These are phyloP conservation scores for Tridacna gigas DNA, from an alignment of 2,888 invertebrate species.

Conservation along the genomic window DNA sequence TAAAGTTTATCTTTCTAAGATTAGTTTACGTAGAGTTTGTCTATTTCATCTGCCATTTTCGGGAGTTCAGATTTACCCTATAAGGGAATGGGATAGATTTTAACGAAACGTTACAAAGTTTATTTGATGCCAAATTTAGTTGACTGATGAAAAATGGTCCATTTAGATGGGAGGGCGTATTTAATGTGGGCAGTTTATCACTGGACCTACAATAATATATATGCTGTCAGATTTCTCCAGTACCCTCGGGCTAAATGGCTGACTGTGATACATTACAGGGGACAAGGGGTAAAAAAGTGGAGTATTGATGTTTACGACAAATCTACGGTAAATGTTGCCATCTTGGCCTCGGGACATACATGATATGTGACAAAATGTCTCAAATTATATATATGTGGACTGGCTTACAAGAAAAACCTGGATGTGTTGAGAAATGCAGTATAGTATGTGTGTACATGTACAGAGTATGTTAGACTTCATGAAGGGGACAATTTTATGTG, in stretches of 20 bases:
- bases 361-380: constrained; percentile 45
- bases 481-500: too few species aligned
- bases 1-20: too few species aligned
- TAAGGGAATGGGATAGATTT: too few species aligned
- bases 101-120: background rate
- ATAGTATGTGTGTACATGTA: constrained; percentile 10
- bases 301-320: constrained; percentile 31
- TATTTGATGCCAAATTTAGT: background rate
- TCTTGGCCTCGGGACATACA: constrained; percentile 43
- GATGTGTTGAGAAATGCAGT: constrained; percentile 20
- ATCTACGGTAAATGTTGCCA: constrained; percentile 16
- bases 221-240: constrained; percentile 14
- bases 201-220: constrained; percentile 22
- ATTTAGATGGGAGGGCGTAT: background rate
- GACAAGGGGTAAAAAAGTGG: constrained; percentile 20
- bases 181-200: constrained; percentile 28
- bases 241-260: constrained; percentile 13
- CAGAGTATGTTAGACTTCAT: background rate
- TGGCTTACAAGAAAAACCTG: constrained; percentile 24
- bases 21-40: too few species aligned
- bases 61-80: too few species aligned
- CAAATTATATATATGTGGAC: constrained; percentile 37
- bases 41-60: too few species aligned
- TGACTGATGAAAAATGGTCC: constrained; percentile 21
- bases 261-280: constrained; percentile 14